A percentile compares a stretch with the other conserved stretches of the same genome.
Evolutionary conservation across 2,797 vertebrate species (phyloP).

Genomic region (Acanthis flammea): DNA sequence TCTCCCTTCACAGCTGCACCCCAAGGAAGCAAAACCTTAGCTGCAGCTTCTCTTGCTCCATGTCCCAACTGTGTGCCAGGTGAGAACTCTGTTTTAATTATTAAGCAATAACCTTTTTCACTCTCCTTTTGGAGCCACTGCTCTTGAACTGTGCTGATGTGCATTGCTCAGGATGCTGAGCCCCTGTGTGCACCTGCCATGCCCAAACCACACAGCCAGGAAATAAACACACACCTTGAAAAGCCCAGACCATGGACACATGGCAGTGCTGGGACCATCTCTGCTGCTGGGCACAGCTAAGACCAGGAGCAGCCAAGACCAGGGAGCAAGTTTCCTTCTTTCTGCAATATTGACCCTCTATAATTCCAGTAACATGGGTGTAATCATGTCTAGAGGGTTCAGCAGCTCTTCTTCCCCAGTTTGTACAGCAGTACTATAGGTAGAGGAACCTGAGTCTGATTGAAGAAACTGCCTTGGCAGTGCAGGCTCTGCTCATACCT

Average conservation of each 20-base stretch:
- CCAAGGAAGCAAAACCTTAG: neutral
- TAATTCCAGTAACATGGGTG: neutral
- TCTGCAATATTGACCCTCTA: neutral
- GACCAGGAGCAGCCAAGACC: neutral
- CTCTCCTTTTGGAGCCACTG: neutral
- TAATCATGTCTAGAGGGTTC: neutral
- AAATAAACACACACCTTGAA: neutral
- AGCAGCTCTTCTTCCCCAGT: neutral
- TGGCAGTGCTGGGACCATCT: neutral
- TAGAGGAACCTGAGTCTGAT: neutral
- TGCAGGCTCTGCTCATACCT: neutral
- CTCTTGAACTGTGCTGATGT: neutral
- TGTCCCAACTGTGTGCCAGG: neutral
- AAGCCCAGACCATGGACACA: accelerated
- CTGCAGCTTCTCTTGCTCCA: neutral
- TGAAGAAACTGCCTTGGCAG: neutral
- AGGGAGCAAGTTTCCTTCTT: neutral
- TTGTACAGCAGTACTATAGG: neutral
- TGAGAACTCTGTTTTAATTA: neutral
- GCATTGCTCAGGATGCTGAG: neutral
- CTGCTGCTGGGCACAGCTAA: neutral
- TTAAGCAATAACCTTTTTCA: neutral
- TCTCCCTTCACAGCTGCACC: neutral
- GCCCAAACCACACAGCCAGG: neutral
- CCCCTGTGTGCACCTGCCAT: neutral